Evolutionary conservation across 2,888 invertebrate species (phyloP), one percentile per base, ranked within the genome.

Genomic region (Mesochorus sp.): DNA sequence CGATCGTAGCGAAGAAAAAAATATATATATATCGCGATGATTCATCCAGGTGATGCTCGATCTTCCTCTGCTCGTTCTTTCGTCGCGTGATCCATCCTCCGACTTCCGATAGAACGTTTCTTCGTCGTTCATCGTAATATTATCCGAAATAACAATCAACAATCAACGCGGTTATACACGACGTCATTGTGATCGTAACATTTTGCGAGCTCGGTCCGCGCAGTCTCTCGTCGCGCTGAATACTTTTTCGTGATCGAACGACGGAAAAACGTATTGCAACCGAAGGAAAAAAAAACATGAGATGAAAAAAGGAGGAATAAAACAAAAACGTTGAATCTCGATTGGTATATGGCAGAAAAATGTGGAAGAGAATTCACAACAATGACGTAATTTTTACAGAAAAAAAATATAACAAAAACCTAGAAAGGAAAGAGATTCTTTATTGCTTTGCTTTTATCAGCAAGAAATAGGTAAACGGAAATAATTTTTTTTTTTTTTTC

Each of bases 81-180:
- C 61, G 39, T 67, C 28, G 26, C 75, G 61, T 31, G 49, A 74
- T 47, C 80, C 81, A 80, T 81, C 68, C 70, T 74, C 34, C 34
- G 47, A 71, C 8, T 12, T 42, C 57, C 66, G 44, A 68, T 70
- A 19, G 19, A 72, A 51, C 79, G 67, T 59, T 14, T 62, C 66
- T 24, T 42, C 76, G 74, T 71, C 51, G 62, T 66, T 73, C 76
- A 79, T 57, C 37, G 64, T 66, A 31, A 28, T 31, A 3, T 31
- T 14, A 42, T 55, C 37, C 21, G 14, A 24, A 17, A 3, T 51
- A 14, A 80, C 72, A 77, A 75, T 79, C 64, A 51, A 26, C 59
- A 26, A 44, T 66, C n/a, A n/a, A n/a, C n/a, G n/a, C n/a, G n/a
- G n/a, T n/a, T n/a, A n/a, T 62, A 62, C 28, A 42, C 19, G 10